Percentiles rank a stretch among this genome's conserved stretches.
These are phyloP conservation scores for Thaleichthys pacificus DNA, from an alignment of 2,797 vertebrate species.

Conservation along the genomic window DNA sequence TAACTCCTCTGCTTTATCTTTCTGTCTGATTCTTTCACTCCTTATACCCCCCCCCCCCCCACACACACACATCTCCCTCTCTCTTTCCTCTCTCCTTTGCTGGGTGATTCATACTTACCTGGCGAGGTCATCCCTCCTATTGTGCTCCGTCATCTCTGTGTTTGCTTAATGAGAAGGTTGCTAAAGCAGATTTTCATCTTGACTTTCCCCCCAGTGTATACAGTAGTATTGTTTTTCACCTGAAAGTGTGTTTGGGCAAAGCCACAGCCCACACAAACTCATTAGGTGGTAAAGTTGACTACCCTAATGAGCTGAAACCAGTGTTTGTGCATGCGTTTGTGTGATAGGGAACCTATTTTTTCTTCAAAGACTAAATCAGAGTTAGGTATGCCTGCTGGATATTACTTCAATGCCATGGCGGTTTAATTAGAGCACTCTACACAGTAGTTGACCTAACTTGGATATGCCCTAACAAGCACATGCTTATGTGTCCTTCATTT, in stretches of 20 bases:
- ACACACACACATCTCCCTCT: neutral
- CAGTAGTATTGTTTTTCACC: constrained; percentile 3
- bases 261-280: constrained; percentile 18
- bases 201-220: neutral
- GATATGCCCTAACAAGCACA: neutral
- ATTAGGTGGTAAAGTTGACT: constrained; percentile 36
- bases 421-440: constrained; percentile 61
- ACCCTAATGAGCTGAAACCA: constrained; percentile 50
- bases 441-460: constrained; percentile 39
- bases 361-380: constrained; percentile 27
- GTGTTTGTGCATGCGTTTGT: constrained; percentile 19
- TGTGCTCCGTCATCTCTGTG: neutral
- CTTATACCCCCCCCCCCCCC: neutral
- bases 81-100: neutral
- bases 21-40: neutral
- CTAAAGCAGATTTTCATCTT: neutral
- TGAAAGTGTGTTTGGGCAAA: neutral
- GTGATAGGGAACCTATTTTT: constrained; percentile 34
- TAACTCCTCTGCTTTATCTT: neutral
- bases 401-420: constrained; percentile 43
- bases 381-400: constrained; percentile 50
- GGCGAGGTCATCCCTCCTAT: neutral
- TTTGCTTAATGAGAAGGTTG: neutral
- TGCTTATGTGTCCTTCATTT: neutral
- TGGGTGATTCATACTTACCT: neutral